phyloP scores from a whole-genome alignment of 2,888 invertebrate genomes.

The Clistopyga incitator region DNA sequence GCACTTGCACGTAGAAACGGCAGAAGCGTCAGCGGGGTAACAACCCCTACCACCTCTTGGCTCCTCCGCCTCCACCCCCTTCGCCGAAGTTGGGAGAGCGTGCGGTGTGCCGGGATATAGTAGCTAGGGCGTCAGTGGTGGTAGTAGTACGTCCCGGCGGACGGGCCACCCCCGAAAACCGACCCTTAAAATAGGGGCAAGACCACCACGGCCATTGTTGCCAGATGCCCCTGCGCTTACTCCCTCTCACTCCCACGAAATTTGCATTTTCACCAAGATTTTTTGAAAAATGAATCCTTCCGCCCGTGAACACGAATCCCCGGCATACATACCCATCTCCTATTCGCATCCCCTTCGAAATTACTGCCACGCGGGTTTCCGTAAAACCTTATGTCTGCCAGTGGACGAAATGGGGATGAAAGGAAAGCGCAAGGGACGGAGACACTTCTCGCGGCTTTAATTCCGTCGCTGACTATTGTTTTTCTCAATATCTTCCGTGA shows the following conservation, averaged over 20 bases:
- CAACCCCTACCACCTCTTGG: slow-evolving; percentile 39
- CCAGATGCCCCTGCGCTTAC: slow-evolving; percentile 81
- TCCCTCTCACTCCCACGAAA: slow-evolving; percentile 68
- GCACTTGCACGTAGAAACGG: slow-evolving; percentile 56
- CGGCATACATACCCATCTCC: slow-evolving; percentile 61
- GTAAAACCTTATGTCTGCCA: slow-evolving; percentile 23
- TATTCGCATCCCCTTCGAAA: slow-evolving; percentile 47
- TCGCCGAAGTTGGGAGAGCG: slow-evolving; percentile 46
- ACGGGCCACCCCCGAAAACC: slow-evolving; percentile 79
- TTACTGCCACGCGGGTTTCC: slow-evolving; percentile 39
- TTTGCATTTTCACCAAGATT: slow-evolving; percentile 84
- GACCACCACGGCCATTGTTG: slow-evolving; percentile 83
- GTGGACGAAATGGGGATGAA: slow-evolving; percentile 39
- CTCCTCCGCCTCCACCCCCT: slow-evolving; percentile 54
- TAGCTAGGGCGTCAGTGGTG: slow-evolving; percentile 52
- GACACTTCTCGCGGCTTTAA: slow-evolving; percentile 13
- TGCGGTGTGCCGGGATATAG: slow-evolving; percentile 25
- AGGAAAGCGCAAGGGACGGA: slow-evolving; percentile 13
- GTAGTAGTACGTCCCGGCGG: slow-evolving; percentile 67
- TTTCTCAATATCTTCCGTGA: too few species aligned
- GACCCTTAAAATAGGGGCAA: slow-evolving; percentile 84
- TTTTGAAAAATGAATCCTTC: slow-evolving; percentile 82
- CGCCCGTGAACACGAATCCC: slow-evolving; percentile 66
- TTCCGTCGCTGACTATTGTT: background rate
- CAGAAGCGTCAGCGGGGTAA: slow-evolving; percentile 51